Evolutionary conservation across 2,888 invertebrate species (phyloP), one percentile per base, ranked within the genome.

Genomic region (Archips crataeganus): DNA sequence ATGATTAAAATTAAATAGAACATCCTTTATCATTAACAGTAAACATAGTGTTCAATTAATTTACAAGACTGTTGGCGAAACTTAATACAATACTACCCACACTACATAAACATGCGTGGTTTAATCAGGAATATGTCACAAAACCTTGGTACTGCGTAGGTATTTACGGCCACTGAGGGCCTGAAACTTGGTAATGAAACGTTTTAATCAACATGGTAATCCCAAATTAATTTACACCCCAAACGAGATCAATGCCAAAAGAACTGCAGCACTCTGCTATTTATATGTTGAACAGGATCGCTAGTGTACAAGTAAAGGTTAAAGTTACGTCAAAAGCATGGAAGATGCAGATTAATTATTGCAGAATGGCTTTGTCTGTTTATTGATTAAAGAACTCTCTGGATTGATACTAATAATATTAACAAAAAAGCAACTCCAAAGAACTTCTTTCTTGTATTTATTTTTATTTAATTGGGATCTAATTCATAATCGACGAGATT

Each of bases 201-300:
- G 47, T 63, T 49, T 42, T 69, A 68, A 39, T 68, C 34, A 72
- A 73, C 47, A 54, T 68, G 36, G 13, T 68, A 68, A 39, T 51
- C 51, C 32, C 15, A 68, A 64, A 73, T 60, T 64, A 69, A 73
- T 64, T 73, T 64, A n/a, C 59, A 51, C 32, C 73, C 64, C 49
- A 51, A 69, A 42, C 34, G 51, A 60, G 64, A 69, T 68, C 69
- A 73, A 68, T 68, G 66, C 61, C 71, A 72, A 63, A 72, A 72
- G 71, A 63, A 68, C 62, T 72, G 72, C 72, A 72, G 57, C 57
- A 11, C 32, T 47, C 57, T 47, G 8, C 13, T 32, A 39, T 47
- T 39, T 51, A 36, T 60, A 15, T 39, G 32, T 32, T 5, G 10
- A 47, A 57, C 47, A 72, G 72, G 72, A 72, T 63, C 11, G 72